These are phyloP conservation scores for Cuniculus paca DNA, from an alignment of 2,797 vertebrate genomes.

Conservation along the genomic window DNA sequence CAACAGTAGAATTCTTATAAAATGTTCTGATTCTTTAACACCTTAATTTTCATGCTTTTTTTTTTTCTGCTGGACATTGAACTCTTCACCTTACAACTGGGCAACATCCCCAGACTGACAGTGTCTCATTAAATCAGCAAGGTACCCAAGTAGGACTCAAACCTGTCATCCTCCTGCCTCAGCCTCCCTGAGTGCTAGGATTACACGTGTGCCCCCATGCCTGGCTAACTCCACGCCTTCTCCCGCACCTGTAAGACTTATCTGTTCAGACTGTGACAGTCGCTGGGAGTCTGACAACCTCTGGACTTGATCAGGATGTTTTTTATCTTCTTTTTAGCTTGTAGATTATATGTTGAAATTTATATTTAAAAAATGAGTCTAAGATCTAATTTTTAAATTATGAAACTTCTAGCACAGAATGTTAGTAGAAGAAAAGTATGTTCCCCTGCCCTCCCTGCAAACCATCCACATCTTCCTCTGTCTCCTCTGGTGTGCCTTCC, in stretches of 20 bases:
- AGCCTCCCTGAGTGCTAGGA: neutral
- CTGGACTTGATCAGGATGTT: neutral
- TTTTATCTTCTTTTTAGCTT: constrained; percentile 18
- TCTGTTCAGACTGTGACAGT: neutral
- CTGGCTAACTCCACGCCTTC: neutral
- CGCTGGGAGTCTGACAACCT: neutral
- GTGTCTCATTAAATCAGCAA: neutral
- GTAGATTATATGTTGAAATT: neutral
- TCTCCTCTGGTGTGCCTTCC: neutral
- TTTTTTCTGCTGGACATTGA: neutral
- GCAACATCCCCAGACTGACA: neutral
- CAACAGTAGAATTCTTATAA: neutral
- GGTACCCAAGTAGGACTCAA: neutral
- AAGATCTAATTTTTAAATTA: neutral
- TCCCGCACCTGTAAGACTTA: neutral
- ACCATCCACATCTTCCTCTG: neutral
- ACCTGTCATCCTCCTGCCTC: neutral
- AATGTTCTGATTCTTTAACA: neutral
- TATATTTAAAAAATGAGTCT: neutral
- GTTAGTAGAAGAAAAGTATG: neutral
- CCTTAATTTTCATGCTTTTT: neutral
- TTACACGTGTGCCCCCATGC: neutral
- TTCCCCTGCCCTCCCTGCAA: neutral
- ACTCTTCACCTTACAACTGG: neutral
- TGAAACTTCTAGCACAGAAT: neutral